phyloP scores from a whole-genome alignment of 1,140 invertebrate genomes.

The Tetranychus urticae region DNA sequence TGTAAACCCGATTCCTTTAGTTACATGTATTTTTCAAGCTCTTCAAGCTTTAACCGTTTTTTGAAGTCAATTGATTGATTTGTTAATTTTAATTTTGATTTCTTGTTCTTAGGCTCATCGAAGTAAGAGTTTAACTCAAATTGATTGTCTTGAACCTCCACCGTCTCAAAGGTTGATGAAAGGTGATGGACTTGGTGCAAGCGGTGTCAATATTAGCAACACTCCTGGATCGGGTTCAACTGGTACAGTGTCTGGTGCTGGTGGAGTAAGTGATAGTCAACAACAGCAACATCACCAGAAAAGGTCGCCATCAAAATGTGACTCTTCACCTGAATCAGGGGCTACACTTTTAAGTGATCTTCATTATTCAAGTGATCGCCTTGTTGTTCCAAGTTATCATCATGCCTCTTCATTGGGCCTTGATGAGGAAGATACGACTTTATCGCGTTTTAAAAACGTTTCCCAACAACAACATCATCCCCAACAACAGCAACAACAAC shows the following conservation, averaged over 20 bases:
- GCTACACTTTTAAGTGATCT: not conserved
- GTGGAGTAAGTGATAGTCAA: no score
- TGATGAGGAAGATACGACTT: not conserved
- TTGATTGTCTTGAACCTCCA: not conserved
- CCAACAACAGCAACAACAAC: no score
- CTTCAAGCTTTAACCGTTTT: no score
- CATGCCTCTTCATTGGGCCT: not conserved
- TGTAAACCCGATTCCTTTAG: no score
- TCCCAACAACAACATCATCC: no score
- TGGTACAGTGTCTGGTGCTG: no score
- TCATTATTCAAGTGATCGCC: not conserved
- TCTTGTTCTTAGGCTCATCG: not conserved
- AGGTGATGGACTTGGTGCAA: not conserved
- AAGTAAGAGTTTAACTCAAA: constrained; percentile 1
- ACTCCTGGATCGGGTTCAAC: no score
- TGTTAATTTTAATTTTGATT: not conserved
- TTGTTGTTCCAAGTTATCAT: not conserved
- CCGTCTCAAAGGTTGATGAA: not conserved
- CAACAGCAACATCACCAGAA: no score
- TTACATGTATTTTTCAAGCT: no score
- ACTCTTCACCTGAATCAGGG: not conserved
- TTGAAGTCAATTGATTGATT: not conserved
- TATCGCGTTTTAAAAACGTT: no score
- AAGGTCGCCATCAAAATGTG: not conserved
- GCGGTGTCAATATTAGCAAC: no score